These are phyloP conservation scores for Trissolcus japonicus DNA, from an alignment of 2,888 invertebrate species.

Conservation along the genomic window DNA sequence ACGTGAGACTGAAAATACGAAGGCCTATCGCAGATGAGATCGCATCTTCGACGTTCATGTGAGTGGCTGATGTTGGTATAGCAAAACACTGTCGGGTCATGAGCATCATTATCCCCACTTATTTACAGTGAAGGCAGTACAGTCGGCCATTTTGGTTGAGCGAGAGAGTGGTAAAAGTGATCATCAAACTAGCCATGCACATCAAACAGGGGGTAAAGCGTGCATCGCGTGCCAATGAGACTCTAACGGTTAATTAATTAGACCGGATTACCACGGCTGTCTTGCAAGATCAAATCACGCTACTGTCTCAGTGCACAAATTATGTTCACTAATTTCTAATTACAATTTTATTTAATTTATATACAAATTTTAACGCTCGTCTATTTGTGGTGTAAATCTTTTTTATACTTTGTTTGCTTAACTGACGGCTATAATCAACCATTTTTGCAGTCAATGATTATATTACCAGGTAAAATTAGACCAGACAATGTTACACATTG, in stretches of 20 bases:
- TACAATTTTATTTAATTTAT: constrained; percentile 29
- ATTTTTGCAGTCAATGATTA: neutral
- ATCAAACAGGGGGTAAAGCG: constrained; percentile 60
- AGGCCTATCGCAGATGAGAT: constrained; percentile 71
- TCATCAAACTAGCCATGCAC: constrained; percentile 54
- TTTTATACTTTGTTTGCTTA: constrained; percentile 1
- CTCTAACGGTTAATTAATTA: constrained; percentile 74
- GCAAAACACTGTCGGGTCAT: constrained; percentile 75
- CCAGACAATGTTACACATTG: too few species aligned
- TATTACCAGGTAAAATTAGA: neutral
- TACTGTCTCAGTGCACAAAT: constrained; percentile 51
- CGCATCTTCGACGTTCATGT: constrained; percentile 65
- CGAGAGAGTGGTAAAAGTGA: constrained; percentile 62
- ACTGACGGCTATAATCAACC: neutral
- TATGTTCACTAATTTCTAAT: constrained; percentile 45
- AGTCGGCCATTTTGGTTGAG: constrained; percentile 74
- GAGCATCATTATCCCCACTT: constrained; percentile 75
- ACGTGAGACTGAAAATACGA: constrained; percentile 51
- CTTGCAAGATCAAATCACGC: constrained; percentile 59
- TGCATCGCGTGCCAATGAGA: constrained; percentile 71
- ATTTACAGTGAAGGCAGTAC: constrained; percentile 66
- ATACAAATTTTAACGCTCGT: constrained; percentile 16
- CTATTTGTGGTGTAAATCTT: neutral
- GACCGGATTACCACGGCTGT: constrained; percentile 63
- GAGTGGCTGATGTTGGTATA: constrained; percentile 72